Evolutionary conservation across 2,888 invertebrate genomes (phyloP), one percentile per base, ranked within the genome.

Genomic region (Scaptomyza reducta): DNA sequence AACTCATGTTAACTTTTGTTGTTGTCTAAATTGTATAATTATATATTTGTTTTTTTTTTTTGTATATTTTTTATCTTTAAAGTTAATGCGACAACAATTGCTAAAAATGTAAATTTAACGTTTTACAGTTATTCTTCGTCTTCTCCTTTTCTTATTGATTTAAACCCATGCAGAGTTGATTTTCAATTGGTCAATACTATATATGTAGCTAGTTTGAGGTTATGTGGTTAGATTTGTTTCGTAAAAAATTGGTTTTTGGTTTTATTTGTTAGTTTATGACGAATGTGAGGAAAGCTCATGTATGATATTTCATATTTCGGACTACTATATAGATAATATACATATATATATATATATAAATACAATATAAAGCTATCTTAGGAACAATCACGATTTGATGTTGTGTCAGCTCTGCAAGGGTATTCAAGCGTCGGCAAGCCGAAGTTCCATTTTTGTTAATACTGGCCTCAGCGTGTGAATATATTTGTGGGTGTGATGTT

Each of bases 71-170:
- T 38, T 33, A 44, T 29, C 11, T 49, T 58, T 62, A 35, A 54
- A 58, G 22, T 69, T 74, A 75, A 79, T 68, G 69, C 74, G 81
- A 81, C 78, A 84, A 84, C 68, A 45, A 65, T 79, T 69, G 66
- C 73, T 87, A 82, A 86, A 74, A 82, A 64, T 66, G 33, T 61
- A 38, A 66, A 71, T 74, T 59, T 22, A 22, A 22, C 5, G 2
- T 22, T 22, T 22, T 22, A 22, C 22, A 22, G 22, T 38, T 7
- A 14, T 41, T 27, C 3, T 38, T 40, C n/a, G n/a, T n/a, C n/a
- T n/a, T 16, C 27, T 2, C 25, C 6, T 1, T 6, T 40, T 3
- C 27, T n/a, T 42, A 25, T 27, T 0, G 4, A 27, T 53, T 18
- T 13, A 22, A 14, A 11, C 50, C 50, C 35, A 25, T 22, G 50